A percentile compares a stretch with the other conserved stretches of the same genome.
Evolutionary conservation across 2,113 vertebrate species (phyloP).

Genomic region (Hassar affinis): DNA sequence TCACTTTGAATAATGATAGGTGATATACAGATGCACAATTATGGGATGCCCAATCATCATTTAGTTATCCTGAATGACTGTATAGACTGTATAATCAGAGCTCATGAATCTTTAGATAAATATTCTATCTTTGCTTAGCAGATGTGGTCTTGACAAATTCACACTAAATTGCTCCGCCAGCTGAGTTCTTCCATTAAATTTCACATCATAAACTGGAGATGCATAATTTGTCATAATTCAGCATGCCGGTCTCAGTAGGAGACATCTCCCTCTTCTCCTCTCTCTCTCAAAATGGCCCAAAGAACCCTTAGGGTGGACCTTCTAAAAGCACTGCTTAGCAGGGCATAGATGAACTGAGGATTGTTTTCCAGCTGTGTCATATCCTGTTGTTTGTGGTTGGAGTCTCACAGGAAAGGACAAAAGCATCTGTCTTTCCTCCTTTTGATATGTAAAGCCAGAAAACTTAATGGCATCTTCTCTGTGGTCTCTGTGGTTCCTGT

Average conservation of each 20-base stretch:
- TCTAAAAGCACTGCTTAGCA: constrained; percentile 8
- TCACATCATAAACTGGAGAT: constrained; percentile 70
- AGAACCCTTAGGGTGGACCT: background rate
- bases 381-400: constrained; percentile 9
- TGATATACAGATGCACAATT: constrained; percentile 15
- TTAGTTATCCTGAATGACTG: constrained; percentile 25
- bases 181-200: constrained; percentile 71
- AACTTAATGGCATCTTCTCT: background rate
- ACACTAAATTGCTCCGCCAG: constrained; percentile 68
- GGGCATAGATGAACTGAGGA: constrained; percentile 8
- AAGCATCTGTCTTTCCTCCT: constrained; percentile 1
- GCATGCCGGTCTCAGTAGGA: constrained; percentile 51
- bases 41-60: constrained; percentile 2
- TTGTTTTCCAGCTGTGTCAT: constrained; percentile 19
- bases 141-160: constrained; percentile 66
- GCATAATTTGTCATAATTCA: constrained; percentile 68
- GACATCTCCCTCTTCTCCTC: constrained; percentile 12
- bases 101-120: background rate
- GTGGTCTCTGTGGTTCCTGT: background rate
- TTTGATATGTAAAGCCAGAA: constrained; percentile 10
- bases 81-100: background rate
- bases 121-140: constrained; percentile 58
- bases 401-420: constrained; percentile 7
- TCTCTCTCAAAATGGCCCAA: background rate
- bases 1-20: background rate